phyloP scores from a whole-genome alignment of 2,113 vertebrate genomes.

The Brachypteracias leptosomus region DNA sequence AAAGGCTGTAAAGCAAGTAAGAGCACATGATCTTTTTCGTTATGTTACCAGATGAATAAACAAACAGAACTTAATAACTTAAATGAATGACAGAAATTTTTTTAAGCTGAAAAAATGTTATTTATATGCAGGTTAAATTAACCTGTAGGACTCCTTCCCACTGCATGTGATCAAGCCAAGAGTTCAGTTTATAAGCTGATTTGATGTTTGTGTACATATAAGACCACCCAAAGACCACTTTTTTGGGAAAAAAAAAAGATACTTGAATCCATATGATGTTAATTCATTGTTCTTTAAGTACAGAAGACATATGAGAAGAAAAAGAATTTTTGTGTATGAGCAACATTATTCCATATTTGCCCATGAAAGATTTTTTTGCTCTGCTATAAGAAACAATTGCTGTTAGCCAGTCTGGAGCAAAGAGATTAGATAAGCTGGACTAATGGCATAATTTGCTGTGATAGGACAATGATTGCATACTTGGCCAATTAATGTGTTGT shows the following conservation, averaged over 20 bases:
- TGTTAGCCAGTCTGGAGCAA: conserved; percentile 11
- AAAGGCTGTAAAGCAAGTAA: background rate
- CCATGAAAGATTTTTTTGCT: background rate
- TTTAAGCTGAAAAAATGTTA: background rate
- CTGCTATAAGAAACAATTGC: background rate
- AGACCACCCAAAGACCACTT: background rate
- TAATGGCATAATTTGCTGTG: conserved; percentile 40
- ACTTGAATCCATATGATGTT: background rate
- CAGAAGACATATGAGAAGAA: background rate
- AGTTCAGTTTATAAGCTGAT: background rate
- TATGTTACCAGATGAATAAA: background rate
- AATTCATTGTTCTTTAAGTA: background rate
- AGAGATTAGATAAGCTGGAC: conserved; percentile 27
- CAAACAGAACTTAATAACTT: background rate
- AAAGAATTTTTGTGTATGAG: background rate
- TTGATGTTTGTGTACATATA: background rate
- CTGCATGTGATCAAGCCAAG: background rate
- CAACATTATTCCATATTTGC: background rate
- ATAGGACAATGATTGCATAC: conserved; percentile 11
- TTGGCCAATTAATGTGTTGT: conserved; percentile 9
- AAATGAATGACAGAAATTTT: background rate
- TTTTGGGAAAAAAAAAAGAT: background rate
- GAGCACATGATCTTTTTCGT: background rate
- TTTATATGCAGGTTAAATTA: background rate
- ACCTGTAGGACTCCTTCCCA: background rate